Base-by-base conservation (phyloP, 2,797 vertebrate genomes). In the Simalia tracyae region DNA sequence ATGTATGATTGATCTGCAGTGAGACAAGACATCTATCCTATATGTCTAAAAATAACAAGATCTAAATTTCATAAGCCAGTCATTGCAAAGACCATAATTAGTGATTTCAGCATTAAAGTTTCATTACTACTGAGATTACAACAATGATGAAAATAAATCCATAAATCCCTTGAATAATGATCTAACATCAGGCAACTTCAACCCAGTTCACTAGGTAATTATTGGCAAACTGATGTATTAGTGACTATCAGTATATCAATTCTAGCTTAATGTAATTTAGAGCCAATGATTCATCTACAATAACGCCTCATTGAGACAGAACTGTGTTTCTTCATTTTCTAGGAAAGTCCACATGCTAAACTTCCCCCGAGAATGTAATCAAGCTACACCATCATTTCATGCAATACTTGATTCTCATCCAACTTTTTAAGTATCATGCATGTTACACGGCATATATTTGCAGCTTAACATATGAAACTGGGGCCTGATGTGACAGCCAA, bases 71-170 rank as follows among this genome's bases (percentile, higher is more conserved):
- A 87, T n/a, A 87, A 76, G 56, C 22, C 68, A 81, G 12, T 46
- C 68, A 26, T 84, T 90, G 84, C 46, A 61, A 87, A 87, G 57
- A 8, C 59, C 31, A 63, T 61, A 87, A 92, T 92, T 84, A 85
- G 31, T 60, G 50, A 68, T 36, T 85, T 57, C 54, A 46, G 61
- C 50, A 11, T n/a, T 63, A 22, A 28, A 50, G 5, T 63, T 88
- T 84, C 63, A 26, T 89, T 64, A 42, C 46, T 61, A 88, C 8
- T 42, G 46, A 68, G 64, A 87, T 64, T 54, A 81, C 36, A 90
- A 36, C 84, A 63, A 59, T 56, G 26, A 59, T 64, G 68, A 42
- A 46, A 84, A 84, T 22, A 60, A 17, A 84, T 81, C 76, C 11
- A 89, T 26, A 15, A 86, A 56, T n/a, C 12, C 6, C 59, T 90